A percentile compares a stretch with the other conserved stretches of the same genome.
Evolutionary conservation across 2,888 invertebrate species (phyloP).

Genomic region (Chloroclystis v-ata): DNA sequence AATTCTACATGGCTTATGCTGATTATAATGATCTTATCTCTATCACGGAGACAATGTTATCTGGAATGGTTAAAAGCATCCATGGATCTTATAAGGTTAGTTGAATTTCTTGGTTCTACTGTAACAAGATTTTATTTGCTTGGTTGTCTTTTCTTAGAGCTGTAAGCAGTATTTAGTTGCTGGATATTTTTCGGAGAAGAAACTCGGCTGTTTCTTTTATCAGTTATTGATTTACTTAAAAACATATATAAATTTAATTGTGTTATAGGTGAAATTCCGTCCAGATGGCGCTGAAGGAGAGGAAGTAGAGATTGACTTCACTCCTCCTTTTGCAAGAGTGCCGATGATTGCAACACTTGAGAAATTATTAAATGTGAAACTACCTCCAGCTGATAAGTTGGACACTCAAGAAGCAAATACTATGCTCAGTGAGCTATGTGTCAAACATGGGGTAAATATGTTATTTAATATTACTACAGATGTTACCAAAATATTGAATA

Average conservation of each 20-base stretch:
- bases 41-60: conserved; percentile 94
- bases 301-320: conserved; percentile 94
- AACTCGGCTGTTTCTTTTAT: no score
- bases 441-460: conserved; percentile 77
- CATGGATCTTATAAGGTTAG: conserved; percentile 92
- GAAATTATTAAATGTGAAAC: conserved; percentile 84
- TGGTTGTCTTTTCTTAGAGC: no score
- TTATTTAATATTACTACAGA: neutral
- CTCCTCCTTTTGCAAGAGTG: conserved; percentile 96
- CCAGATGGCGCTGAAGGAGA: conserved; percentile 93
- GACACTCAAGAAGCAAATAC: conserved; percentile 83
- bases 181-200: no score
- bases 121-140: no score
- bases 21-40: conserved; percentile 97
- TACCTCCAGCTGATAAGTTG: conserved; percentile 84
- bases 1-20: conserved; percentile 99
- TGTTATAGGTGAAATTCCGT: conserved; percentile 84
- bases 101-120: neutral
- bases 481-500: no score
- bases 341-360: conserved; percentile 95
- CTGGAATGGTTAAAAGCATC: conserved; percentile 96
- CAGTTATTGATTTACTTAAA: no score
- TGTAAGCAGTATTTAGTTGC: no score
- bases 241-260: no score
- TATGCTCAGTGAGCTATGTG: conserved; percentile 89